Conservation (phyloP, 2,888 invertebrate genomes). For the Frankliniella intonsa region DNA sequence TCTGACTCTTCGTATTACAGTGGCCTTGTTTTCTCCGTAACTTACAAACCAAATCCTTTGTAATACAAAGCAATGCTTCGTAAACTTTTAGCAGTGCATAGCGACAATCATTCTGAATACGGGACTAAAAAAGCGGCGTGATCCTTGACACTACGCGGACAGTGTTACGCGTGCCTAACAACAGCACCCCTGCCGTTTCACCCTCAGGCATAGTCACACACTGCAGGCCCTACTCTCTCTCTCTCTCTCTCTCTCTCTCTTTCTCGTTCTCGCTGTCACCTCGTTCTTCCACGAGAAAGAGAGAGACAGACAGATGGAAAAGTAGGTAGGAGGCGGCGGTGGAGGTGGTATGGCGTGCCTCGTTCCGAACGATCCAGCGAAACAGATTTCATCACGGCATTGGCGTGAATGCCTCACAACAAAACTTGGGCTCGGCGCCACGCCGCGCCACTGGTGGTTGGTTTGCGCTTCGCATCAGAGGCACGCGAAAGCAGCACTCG, state of each 20-base stretch:
- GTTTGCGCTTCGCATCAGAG: slow-evolving; percentile 9
- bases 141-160: no score
- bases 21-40: no score
- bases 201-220: no score
- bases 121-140: no score
- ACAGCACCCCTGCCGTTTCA: no score
- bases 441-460: neutral
- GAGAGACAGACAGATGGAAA: neutral
- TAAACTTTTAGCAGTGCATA: no score
- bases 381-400: slow-evolving; percentile 26
- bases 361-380: slow-evolving; percentile 11
- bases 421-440: neutral
- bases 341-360: slow-evolving; percentile 5
- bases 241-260: neutral
- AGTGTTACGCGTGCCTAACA: no score
- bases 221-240: neutral
- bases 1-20: no score
- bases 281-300: neutral
- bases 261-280: neutral
- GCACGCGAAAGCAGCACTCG: neutral
- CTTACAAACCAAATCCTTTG: no score
- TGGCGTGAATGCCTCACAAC: slow-evolving; percentile 11
- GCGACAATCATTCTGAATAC: no score
- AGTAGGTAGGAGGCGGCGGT: neutral
- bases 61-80: no score